phyloP scores from a whole-genome alignment of 2,888 invertebrate species.

The Sinodicranocentrus sp. region DNA sequence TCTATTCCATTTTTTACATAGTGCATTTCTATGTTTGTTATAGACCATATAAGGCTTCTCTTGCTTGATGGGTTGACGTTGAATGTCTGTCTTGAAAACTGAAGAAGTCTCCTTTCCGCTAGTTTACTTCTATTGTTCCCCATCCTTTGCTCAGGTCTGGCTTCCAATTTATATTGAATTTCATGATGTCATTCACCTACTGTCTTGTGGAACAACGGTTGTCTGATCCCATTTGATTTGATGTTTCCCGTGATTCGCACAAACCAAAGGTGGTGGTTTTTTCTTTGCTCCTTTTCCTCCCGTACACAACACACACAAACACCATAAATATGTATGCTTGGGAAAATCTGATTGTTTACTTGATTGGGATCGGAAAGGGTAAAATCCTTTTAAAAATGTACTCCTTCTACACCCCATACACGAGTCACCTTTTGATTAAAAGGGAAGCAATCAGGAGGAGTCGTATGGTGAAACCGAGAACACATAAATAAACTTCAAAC shows the following conservation, averaged over 20 bases:
- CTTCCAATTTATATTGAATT: conserved; percentile 65
- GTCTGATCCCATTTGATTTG: conserved; percentile 59
- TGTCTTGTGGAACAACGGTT: conserved; percentile 50
- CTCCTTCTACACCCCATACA: too few relatives aligned
- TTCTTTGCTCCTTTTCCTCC: conserved; percentile 22
- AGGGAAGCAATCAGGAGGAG: neutral
- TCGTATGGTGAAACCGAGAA: neutral
- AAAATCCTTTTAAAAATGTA: too few relatives aligned
- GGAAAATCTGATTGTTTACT: conserved; percentile 13
- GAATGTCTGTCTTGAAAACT: conserved; percentile 26
- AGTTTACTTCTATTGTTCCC: conserved; percentile 56
- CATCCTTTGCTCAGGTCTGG: conserved; percentile 33
- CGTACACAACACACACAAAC: neutral
- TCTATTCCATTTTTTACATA: too few relatives aligned
- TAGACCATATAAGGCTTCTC: too few relatives aligned
- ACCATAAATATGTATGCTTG: conserved; percentile 3
- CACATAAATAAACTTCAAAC: conserved; percentile 9
- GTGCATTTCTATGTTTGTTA: too few relatives aligned
- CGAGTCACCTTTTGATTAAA: conserved; percentile 5
- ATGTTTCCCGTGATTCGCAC: conserved; percentile 39
- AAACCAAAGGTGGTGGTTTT: conserved; percentile 38
- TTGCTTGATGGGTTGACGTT: conserved; percentile 42
- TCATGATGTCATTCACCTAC: conserved; percentile 63
- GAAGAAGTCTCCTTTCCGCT: conserved; percentile 26
- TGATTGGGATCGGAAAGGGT: too few relatives aligned